Evolutionary conservation across 2,888 invertebrate genomes (phyloP).

Genomic region (Rhingia rostrata): DNA sequence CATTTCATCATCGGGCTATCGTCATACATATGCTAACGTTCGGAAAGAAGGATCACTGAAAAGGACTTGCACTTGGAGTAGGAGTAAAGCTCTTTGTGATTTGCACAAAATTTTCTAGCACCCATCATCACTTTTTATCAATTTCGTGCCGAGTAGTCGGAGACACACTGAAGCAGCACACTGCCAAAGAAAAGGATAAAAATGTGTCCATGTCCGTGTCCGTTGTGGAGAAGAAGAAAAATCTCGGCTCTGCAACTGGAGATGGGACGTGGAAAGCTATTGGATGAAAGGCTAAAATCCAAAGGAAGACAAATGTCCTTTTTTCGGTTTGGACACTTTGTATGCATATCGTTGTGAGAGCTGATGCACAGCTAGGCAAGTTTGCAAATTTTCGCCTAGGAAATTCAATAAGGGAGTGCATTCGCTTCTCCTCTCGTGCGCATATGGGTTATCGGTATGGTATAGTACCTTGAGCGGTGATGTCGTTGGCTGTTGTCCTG

Average conservation of each 20-base stretch:
- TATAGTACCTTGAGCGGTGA: slow-evolving; percentile 5
- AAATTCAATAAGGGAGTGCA: slow-evolving; percentile 63
- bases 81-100: slow-evolving; percentile 70
- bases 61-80: slow-evolving; percentile 9
- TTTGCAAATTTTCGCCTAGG: slow-evolving; percentile 61
- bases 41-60: slow-evolving; percentile 37
- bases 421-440: slow-evolving; percentile 28
- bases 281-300: slow-evolving; percentile 68
- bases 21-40: slow-evolving; percentile 70
- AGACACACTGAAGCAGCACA: slow-evolving; percentile 18
- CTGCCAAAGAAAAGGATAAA: slow-evolving; percentile 6
- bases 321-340: slow-evolving; percentile 66
- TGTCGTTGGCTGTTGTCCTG: slow-evolving; percentile 2
- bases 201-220: slow-evolving; percentile 13
- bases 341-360: slow-evolving; percentile 61
- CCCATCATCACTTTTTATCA: slow-evolving; percentile 74
- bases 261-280: slow-evolving; percentile 47
- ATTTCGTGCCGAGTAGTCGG: slow-evolving; percentile 44
- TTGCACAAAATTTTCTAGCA: slow-evolving; percentile 73
- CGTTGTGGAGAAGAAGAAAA: slow-evolving; percentile 48
- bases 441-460: neutral
- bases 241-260: slow-evolving; percentile 47
- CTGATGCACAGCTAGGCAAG: slow-evolving; percentile 26
- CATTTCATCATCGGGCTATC: slow-evolving; percentile 69
- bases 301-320: slow-evolving; percentile 72